Percentiles rank a stretch among this genome's conserved stretches.
Evolutionary conservation across 2,113 vertebrate genomes (phyloP).

Genomic region (Bambusicola thoracicus): DNA sequence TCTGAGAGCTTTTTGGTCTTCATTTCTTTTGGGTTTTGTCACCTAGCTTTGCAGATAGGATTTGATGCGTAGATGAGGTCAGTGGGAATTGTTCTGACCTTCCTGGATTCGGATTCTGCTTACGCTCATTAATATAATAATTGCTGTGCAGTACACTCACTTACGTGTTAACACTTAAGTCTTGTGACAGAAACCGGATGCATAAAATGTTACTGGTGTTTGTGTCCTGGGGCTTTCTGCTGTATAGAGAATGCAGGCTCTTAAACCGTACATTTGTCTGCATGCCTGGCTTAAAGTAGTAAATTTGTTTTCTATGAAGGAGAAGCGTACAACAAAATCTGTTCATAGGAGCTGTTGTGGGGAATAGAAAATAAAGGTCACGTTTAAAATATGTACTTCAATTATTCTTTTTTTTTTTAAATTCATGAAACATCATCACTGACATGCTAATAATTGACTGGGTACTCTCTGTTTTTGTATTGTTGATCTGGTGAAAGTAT

Average conservation of each 20-base stretch:
- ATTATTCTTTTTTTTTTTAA: neutral
- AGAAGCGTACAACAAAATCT: neutral
- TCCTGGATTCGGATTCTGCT: neutral
- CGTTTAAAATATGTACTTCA: neutral
- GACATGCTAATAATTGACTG: neutral
- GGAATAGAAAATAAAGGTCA: neutral
- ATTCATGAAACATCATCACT: neutral
- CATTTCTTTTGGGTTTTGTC: neutral
- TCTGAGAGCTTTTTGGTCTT: neutral
- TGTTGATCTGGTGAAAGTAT: neutral
- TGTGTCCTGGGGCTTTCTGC: neutral
- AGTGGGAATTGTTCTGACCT: neutral
- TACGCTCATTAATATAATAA: neutral
- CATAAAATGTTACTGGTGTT: neutral
- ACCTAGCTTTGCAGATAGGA: neutral
- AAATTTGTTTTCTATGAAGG: neutral
- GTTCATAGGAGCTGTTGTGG: neutral
- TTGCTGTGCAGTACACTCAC: neutral
- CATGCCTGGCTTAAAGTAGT: neutral
- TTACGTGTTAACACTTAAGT: neutral
- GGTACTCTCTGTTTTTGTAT: neutral
- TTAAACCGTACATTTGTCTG: neutral
- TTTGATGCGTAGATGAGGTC: neutral
- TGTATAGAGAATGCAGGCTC: neutral
- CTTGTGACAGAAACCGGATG: neutral